Percentiles rank a stretch among this genome's conserved stretches.
Evolutionary conservation across 1,140 invertebrate species (phyloP).

Genomic region (Zaprionus capensis): DNA sequence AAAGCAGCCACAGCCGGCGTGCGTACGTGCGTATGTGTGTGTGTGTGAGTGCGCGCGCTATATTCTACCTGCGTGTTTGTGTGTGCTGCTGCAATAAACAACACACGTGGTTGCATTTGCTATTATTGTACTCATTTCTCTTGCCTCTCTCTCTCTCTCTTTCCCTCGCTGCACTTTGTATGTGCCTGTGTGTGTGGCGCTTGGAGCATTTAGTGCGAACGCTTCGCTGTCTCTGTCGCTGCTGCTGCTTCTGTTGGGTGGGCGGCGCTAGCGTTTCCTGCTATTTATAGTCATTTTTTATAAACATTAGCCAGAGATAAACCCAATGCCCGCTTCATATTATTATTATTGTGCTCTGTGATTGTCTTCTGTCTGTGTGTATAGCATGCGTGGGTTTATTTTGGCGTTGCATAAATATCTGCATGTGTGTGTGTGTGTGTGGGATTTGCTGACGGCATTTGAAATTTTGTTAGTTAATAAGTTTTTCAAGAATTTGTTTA

Average conservation of each 20-base stretch:
- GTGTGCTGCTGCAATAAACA: slow-evolving; percentile 67
- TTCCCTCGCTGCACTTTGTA: slow-evolving; percentile 22
- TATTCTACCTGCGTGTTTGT: slow-evolving; percentile 3
- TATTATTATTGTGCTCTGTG: slow-evolving; percentile 9
- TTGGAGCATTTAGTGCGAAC: slow-evolving; percentile 49
- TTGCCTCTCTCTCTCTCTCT: slow-evolving; percentile 21
- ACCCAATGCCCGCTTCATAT: slow-evolving; percentile 52
- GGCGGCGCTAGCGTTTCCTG: slow-evolving; percentile 57
- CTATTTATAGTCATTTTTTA: slow-evolving; percentile 78
- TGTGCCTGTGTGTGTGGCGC: slow-evolving; percentile 49
- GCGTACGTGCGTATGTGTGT: slow-evolving; percentile 23
- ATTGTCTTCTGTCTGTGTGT: not conserved
- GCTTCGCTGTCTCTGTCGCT: slow-evolving; percentile 24
- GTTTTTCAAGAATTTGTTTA: slow-evolving; percentile 54
- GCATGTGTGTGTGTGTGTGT: slow-evolving; percentile 3
- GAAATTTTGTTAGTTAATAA: slow-evolving; percentile 57
- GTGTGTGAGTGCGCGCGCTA: slow-evolving; percentile 12
- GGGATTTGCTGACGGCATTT: slow-evolving; percentile 54
- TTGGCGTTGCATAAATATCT: slow-evolving; percentile 25
- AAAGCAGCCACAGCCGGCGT: slow-evolving; percentile 36
- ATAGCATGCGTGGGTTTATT: slow-evolving; percentile 13
- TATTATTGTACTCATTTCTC: slow-evolving; percentile 45
- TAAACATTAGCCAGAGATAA: slow-evolving; percentile 79
- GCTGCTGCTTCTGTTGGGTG: slow-evolving; percentile 51
- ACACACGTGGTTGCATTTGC: slow-evolving; percentile 77